These are phyloP conservation scores for Neopipo cinnamomea DNA, from an alignment of 2,113 vertebrate species.

Conservation along the genomic window DNA sequence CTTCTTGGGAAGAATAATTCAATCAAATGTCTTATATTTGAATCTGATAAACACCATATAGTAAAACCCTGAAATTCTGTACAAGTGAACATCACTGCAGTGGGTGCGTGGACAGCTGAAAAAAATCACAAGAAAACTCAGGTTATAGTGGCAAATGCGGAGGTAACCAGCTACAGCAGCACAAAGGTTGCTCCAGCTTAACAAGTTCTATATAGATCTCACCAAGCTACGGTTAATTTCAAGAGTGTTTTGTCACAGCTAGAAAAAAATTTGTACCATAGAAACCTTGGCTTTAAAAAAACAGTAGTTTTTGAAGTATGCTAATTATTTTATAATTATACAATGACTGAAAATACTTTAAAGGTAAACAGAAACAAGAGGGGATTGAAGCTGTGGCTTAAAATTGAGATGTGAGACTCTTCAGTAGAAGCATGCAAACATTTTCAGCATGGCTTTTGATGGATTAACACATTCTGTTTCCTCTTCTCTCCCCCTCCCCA, in stretches of 20 bases:
- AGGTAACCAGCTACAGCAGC: not conserved
- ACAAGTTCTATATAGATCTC: not conserved
- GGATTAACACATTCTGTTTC: not conserved
- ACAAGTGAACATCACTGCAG: not conserved
- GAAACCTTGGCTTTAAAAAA: slow-evolving; percentile 44
- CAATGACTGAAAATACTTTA: slow-evolving; percentile 43
- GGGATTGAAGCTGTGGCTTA: slow-evolving; percentile 13
- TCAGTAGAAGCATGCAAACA: not conserved
- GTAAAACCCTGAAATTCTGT: not conserved
- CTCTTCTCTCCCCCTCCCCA: not conserved
- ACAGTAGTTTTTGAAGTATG: not conserved
- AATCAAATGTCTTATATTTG: not conserved
- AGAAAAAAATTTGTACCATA: slow-evolving; percentile 35
- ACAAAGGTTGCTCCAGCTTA: slow-evolving; percentile 11
- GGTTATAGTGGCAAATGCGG: not conserved
- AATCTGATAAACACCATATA: not conserved
- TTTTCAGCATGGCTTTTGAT: not conserved
- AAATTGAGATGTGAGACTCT: slow-evolving; percentile 5
- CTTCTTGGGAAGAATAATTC: not conserved
- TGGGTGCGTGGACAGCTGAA: not conserved
- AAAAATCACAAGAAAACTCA: not conserved
- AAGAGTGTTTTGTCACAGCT: slow-evolving; percentile 55
- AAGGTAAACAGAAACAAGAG: slow-evolving; percentile 48
- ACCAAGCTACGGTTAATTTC: slow-evolving; percentile 46
- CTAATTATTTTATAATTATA: slow-evolving; percentile 59